Evolutionary conservation across 2,113 vertebrate species (phyloP).

Genomic region (Tyto alba): DNA sequence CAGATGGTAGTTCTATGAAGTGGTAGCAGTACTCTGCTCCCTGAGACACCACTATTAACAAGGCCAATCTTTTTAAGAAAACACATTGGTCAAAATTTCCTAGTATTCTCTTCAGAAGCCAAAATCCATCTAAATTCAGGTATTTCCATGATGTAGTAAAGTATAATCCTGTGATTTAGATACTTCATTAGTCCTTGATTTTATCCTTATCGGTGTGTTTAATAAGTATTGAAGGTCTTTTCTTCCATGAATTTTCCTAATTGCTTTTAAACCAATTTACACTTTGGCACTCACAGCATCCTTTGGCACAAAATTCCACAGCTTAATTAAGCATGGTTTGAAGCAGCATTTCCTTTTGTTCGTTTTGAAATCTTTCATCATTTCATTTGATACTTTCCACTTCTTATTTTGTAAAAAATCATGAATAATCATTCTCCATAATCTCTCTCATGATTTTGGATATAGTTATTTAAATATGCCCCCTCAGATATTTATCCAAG

Average conservation of each 20-base stretch:
- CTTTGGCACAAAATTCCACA: constrained; percentile 22
- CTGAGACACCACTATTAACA: background rate
- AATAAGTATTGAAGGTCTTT: background rate
- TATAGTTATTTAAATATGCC: background rate
- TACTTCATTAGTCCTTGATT: background rate
- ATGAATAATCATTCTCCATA: background rate
- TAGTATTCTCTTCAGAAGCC: background rate
- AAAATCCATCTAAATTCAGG: background rate
- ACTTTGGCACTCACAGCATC: constrained; percentile 5
- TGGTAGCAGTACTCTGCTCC: background rate
- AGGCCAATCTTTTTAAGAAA: background rate
- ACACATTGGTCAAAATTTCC: background rate
- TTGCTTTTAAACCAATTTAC: constrained; percentile 28
- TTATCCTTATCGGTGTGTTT: constrained; percentile 6
- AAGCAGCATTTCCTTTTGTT: background rate
- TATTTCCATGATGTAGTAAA: background rate
- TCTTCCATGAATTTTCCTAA: constrained; percentile 22
- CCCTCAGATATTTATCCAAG: background rate
- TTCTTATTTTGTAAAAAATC: background rate
- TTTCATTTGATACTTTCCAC: background rate
- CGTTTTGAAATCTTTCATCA: background rate
- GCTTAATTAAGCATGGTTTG: constrained; percentile 16
- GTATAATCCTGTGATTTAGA: background rate
- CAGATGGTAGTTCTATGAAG: background rate
- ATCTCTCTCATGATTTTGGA: background rate